Evolutionary conservation across 2,888 invertebrate genomes (phyloP), one percentile per base, ranked within the genome.

Genomic region (Herminia tarsipennalis): DNA sequence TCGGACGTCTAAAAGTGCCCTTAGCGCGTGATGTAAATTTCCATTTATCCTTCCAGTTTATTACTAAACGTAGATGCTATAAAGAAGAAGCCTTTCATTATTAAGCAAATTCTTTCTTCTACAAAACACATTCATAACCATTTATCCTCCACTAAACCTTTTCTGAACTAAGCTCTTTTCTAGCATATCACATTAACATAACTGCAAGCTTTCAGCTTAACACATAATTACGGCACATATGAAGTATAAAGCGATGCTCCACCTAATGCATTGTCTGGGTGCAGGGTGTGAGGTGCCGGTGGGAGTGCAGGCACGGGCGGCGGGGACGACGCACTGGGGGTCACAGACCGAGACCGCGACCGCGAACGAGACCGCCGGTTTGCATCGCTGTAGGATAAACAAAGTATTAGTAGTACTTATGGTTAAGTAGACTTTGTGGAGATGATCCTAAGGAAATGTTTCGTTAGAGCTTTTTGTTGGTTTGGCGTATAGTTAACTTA

Each of bases 181-280:
- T 9, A 17, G 16, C 20, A 28, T 18, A 32, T 24, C 12, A 10
- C 32, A 22, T 42, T 35, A 34, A 14, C 18, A 17, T 14, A 18
- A 18, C 12, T 14, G 27, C 16, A 27, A 8, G 22, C 30, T 21
- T 21, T 30, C 16, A 22, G n/a, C 33, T 17, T 24, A 43, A 28
- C 18, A 35, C 21, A 36, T 32, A 21, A 40, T 39, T 24, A 32
- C 8, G 12, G 10, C 14, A 22, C 34, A 48, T 24, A 5, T 34
- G 33, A 50, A 50, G 48, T 43, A 50, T 48, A 46, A 48, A 66
- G 48, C 40, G 55, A 49, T 50, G 44, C 59, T 54, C 73, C 79
- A 89, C 90, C 89, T 78, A 91, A 78, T 63, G 91, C 91, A 70
- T 89, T 91, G 78, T 91, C 90, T 50, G 91, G 90, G 58, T 91